A percentile compares a stretch with the other conserved stretches of the same genome.
phyloP scores from a whole-genome alignment of 2,797 vertebrate species.

The Myotis pilosus region DNA sequence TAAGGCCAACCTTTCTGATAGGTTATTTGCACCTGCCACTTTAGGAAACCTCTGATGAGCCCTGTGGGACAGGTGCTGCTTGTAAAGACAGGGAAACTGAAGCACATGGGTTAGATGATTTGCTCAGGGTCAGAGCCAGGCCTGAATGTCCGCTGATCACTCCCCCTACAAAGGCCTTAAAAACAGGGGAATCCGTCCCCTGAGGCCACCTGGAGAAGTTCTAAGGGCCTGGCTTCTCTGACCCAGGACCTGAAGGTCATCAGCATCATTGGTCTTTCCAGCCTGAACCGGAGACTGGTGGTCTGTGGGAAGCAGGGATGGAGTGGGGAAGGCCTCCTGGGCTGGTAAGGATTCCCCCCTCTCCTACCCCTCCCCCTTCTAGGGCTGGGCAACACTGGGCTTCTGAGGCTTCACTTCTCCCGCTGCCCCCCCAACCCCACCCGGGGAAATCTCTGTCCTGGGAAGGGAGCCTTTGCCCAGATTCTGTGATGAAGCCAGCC shows the following conservation, averaged over 20 bases:
- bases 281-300: background rate
- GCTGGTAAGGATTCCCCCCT: background rate
- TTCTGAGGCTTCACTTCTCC: background rate
- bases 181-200: background rate
- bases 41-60: background rate
- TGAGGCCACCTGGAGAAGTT: background rate
- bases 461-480: background rate
- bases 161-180: background rate
- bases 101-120: background rate
- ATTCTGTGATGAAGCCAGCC: background rate
- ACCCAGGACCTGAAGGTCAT: background rate
- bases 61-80: background rate
- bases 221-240: background rate
- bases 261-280: background rate
- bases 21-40: background rate
- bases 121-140: background rate
- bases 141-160: background rate
- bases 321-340: background rate
- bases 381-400: background rate
- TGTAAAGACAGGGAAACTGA: background rate
- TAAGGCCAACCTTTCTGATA: background rate
- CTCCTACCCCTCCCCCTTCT: too few species aligned
- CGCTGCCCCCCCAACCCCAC: fast-evolving
- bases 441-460: background rate
- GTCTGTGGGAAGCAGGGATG: background rate